These are phyloP conservation scores for Calameuta filiformis DNA, from an alignment of 2,888 invertebrate genomes.

Conservation along the genomic window DNA sequence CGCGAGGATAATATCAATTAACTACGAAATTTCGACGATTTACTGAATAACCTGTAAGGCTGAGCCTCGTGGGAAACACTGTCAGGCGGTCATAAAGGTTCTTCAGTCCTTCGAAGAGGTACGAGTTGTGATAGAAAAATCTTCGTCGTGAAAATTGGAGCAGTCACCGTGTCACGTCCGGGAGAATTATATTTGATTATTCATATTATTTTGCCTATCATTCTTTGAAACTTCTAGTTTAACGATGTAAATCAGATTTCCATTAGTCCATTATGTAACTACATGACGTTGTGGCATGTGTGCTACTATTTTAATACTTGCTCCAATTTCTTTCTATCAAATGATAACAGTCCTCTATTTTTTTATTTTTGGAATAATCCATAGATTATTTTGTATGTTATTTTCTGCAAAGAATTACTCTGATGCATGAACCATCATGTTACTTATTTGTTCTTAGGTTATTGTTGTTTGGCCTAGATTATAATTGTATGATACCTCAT, in stretches of 20 bases:
- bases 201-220: not conserved
- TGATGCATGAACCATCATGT: not conserved
- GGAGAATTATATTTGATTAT: not conserved
- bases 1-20: not conserved
- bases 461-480: not conserved
- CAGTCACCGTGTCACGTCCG: not conserved
- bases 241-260: not conserved
- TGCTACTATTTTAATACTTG: not conserved
- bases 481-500: not conserved
- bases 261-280: not conserved
- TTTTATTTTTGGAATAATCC: not conserved
- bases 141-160: constrained; percentile 19
- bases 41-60: not conserved
- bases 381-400: not conserved
- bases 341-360: not conserved
- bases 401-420: not conserved
- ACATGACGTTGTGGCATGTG: not conserved
- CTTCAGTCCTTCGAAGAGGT: constrained; percentile 26
- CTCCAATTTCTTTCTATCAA: not conserved
- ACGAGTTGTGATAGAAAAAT: constrained; percentile 25
- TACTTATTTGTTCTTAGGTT: not conserved
- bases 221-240: not conserved
- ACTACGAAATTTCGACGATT: not conserved
- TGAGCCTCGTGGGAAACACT: not conserved
- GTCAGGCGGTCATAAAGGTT: not conserved